Conservation (phyloP, 1,140 invertebrate genomes). For the Triops longicaudatus region DNA sequence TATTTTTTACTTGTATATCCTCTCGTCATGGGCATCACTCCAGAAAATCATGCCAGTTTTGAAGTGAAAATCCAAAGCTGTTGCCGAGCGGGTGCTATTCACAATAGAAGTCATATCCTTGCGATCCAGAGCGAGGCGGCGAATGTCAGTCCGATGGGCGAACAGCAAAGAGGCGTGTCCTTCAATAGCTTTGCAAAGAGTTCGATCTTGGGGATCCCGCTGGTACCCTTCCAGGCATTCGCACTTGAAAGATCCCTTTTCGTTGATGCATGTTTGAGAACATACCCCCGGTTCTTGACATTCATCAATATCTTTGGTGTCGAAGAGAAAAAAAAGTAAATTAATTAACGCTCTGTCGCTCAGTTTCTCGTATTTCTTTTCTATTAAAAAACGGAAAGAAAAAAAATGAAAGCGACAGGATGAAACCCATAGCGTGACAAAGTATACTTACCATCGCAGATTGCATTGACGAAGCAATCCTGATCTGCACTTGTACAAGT, state of each 20-base stretch:
- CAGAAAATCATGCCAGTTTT: slow-evolving; percentile 86
- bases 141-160: slow-evolving; percentile 72
- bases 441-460: slow-evolving; percentile 5
- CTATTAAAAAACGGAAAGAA: background rate
- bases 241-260: slow-evolving; percentile 86
- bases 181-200: slow-evolving; percentile 76
- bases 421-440: background rate
- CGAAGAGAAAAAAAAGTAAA: background rate
- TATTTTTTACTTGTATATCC: slow-evolving; percentile 72
- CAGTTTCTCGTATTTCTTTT: background rate
- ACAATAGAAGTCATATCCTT: slow-evolving; percentile 82
- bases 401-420: slow-evolving; percentile 29
- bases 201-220: slow-evolving; percentile 68
- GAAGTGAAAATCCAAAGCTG: slow-evolving; percentile 81
- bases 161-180: slow-evolving; percentile 76
- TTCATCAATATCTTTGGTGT: slow-evolving; percentile 76
- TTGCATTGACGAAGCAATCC: background rate
- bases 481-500: background rate
- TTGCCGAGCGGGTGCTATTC: slow-evolving; percentile 72
- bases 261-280: slow-evolving; percentile 86
- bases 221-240: slow-evolving; percentile 79
- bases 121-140: slow-evolving; percentile 80
- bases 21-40: slow-evolving; percentile 82
- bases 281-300: slow-evolving; percentile 79
- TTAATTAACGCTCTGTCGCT: background rate